Evolutionary conservation across 1,140 invertebrate genomes (phyloP).

Genomic region (Listronotus bonariensis): DNA sequence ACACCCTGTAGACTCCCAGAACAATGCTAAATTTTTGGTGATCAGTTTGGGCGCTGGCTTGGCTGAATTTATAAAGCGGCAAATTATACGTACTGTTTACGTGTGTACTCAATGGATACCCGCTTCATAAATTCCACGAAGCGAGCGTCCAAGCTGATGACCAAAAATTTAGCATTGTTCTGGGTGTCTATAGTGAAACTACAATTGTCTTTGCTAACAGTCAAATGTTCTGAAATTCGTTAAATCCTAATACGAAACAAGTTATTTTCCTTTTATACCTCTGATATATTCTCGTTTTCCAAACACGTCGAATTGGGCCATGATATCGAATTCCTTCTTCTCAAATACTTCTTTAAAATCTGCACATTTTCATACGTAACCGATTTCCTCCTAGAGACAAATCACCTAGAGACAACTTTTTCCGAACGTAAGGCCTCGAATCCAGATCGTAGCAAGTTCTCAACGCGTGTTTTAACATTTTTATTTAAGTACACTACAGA

Average conservation of each 20-base stretch:
- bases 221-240: no score
- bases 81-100: no score
- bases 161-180: no score
- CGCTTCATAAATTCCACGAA: no score
- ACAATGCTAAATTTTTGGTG: no score
- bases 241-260: background rate
- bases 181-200: no score
- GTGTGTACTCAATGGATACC: no score
- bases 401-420: slow-evolving; percentile 42
- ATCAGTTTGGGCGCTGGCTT: no score
- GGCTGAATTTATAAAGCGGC: no score
- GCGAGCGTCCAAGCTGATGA: no score
- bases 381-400: slow-evolving; percentile 37
- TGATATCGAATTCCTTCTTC: slow-evolving; percentile 47
- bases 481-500: background rate
- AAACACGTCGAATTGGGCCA: slow-evolving; percentile 45
- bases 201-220: no score
- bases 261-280: slow-evolving; percentile 42
- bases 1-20: no score
- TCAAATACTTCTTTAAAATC: slow-evolving; percentile 37
- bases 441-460: slow-evolving; percentile 44
- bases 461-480: slow-evolving; percentile 51
- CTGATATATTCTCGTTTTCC: slow-evolving; percentile 17
- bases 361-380: slow-evolving; percentile 36
- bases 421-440: slow-evolving; percentile 26